Base-by-base conservation (phyloP, 2,113 vertebrate species). In the Anhinga rufa region DNA sequence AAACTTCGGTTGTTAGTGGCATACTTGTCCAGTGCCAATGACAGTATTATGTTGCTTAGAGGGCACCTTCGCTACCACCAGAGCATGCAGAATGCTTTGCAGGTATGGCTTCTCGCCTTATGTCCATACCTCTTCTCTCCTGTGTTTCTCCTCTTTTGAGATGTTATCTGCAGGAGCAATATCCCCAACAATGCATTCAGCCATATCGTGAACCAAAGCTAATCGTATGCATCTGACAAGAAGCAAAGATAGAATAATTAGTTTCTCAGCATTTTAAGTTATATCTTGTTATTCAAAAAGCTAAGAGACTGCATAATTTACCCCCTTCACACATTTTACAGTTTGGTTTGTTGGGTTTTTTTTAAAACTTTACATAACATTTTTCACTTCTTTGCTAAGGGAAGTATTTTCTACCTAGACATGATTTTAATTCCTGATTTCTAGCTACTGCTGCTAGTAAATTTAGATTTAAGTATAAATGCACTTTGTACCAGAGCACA, bases 171-270 rank as follows among this genome's bases (percentile, higher is more conserved):
- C 97, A n/a, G 99, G 99, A 68, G 99, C 98, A 82, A 99, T 99
- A 95, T 99, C 99, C 97, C 99, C 99, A 94, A 99, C 99, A 93
- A 99, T 99, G 97, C 99, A 99, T 90, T 99, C 99, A 92, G 99
- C 99, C 99, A 99, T 99, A 97, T 99, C 99, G 13, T 99, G 99
- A 94, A 99, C 99, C 88, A 99, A 97, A 90, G 99, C 99, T 93
- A 99, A 94, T 82, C 99, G 99, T 82, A 99, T 97, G 90, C 99
- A 99, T 94, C 99, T 99, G 95, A 70, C 75, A 97, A 82, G 81
- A 89, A 90, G 31, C 92, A 92, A 96, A 91, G 90, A 65, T 29
- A 77, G 17, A 94, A 82, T 25, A 81, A 93, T 96, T 55, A 95
- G 19, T 46, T 78, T 74, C 62, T 49, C 25, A 76, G 34, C 29